Percentiles rank a stretch among this genome's conserved stretches.
Evolutionary conservation across 2,888 invertebrate species (phyloP).

Genomic region (Ormyrus nitidulus): DNA sequence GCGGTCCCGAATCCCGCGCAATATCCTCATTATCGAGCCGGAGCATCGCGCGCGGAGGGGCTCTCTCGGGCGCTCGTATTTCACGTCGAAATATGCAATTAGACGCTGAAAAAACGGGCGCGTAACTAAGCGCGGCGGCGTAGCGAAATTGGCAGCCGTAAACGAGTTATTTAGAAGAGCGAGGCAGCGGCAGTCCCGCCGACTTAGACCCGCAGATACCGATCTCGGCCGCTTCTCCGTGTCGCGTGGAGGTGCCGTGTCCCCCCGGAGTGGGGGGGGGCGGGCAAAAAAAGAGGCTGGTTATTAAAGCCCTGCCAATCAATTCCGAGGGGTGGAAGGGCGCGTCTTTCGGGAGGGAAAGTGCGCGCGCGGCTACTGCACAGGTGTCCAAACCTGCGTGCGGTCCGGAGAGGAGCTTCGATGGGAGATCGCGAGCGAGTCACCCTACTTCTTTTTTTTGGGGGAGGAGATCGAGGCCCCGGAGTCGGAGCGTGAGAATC

Average conservation of each 20-base stretch:
- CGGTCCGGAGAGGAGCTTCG: background rate
- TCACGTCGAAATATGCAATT: slow-evolving; percentile 55
- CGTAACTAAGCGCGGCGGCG: slow-evolving; percentile 31
- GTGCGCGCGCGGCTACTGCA: background rate
- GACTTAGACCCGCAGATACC: slow-evolving; percentile 35
- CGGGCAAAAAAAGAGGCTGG: slow-evolving; percentile 11
- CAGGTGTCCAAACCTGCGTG: slow-evolving; percentile 25
- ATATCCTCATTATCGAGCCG: slow-evolving; percentile 54
- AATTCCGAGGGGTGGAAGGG: slow-evolving; percentile 50
- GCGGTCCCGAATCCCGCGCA: slow-evolving; percentile 4
- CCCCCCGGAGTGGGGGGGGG: slow-evolving; percentile 11
- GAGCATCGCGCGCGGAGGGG: slow-evolving; percentile 32
- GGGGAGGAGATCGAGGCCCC: too few relatives aligned
- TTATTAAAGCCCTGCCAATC: slow-evolving; percentile 56
- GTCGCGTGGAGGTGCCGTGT: slow-evolving; percentile 49
- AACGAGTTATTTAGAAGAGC: slow-evolving; percentile 58
- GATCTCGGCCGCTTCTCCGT: slow-evolving; percentile 29
- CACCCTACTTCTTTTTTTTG: background rate
- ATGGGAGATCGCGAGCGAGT: background rate
- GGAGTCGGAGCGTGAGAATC: slow-evolving; percentile 43
- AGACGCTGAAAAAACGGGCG: slow-evolving; percentile 29
- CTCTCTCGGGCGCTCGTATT: slow-evolving; percentile 46
- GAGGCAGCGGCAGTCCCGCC: slow-evolving; percentile 19
- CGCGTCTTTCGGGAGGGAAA: background rate
- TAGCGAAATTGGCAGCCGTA: slow-evolving; percentile 59